A percentile compares a stretch with the other conserved stretches of the same genome.
phyloP scores from a whole-genome alignment of 2,888 invertebrate species.

The Aleiodes leptofemur region DNA sequence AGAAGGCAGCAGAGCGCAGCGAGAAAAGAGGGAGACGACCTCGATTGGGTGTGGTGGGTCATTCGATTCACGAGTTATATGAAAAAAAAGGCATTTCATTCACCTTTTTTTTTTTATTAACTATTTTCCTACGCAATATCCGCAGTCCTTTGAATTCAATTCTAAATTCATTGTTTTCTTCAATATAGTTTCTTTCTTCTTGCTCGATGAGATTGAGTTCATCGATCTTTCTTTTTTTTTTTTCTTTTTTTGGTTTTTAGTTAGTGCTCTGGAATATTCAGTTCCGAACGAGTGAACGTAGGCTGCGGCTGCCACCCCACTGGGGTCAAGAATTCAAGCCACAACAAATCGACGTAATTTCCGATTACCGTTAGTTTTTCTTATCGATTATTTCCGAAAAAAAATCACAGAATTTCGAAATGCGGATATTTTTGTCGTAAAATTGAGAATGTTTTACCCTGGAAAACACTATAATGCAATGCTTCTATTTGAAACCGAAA shows the following conservation, averaged over 20 bases:
- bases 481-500: neutral
- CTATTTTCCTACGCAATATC: constrained; percentile 29
- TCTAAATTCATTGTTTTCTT: neutral
- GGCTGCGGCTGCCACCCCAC: constrained; percentile 58
- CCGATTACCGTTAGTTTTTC: constrained; percentile 53
- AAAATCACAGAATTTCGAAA: neutral
- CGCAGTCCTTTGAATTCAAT: neutral
- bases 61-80: constrained; percentile 57
- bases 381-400: constrained; percentile 16
- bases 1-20: constrained; percentile 61
- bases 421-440: neutral
- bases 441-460: no score
- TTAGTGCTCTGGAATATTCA: constrained; percentile 49
- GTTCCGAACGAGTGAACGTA: constrained; percentile 61
- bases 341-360: constrained; percentile 33
- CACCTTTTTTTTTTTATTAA: constrained; percentile 24
- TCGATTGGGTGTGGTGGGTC: constrained; percentile 74
- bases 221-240: constrained; percentile 47
- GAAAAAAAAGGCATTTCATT: constrained; percentile 46
- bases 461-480: no score
- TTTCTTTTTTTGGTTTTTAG: constrained; percentile 34
- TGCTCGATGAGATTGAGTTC: constrained; percentile 31
- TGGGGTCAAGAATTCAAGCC: constrained; percentile 65
- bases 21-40: constrained; percentile 70
- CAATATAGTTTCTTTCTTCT: neutral